Percentiles rank a stretch among this genome's conserved stretches.
Evolutionary conservation across 2,888 invertebrate genomes (phyloP).

Genomic region (Ennomos quercinarius): DNA sequence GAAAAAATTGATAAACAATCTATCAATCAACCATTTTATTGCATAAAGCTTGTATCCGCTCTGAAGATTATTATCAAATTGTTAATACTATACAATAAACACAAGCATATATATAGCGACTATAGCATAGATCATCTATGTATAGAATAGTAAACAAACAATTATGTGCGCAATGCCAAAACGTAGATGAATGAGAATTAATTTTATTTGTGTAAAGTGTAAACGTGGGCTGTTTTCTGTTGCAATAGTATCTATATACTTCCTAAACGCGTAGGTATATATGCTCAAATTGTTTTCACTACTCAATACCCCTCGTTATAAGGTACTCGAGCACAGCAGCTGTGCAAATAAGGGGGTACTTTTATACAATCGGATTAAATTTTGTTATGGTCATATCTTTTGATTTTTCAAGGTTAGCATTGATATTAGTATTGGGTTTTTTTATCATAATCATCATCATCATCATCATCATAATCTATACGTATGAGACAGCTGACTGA

Average conservation of each 20-base stretch:
- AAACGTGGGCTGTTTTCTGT: slow-evolving; percentile 44
- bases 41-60: slow-evolving; percentile 12
- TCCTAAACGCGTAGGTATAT: slow-evolving; percentile 38
- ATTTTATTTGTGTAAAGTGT: slow-evolving; percentile 43
- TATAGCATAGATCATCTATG: not conserved
- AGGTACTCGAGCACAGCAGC: slow-evolving; percentile 58
- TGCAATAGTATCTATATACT: slow-evolving; percentile 39
- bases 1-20: too few relatives aligned
- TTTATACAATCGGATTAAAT: slow-evolving; percentile 65
- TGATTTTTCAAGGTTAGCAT: slow-evolving; percentile 39
- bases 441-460: not conserved
- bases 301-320: slow-evolving; percentile 29
- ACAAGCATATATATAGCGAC: slow-evolving; percentile 26
- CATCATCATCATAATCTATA: too few relatives aligned
- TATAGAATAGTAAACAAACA: slow-evolving; percentile 16
- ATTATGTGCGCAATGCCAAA: slow-evolving; percentile 35
- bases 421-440: not conserved
- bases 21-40: too few relatives aligned
- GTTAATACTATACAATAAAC: slow-evolving; percentile 27
- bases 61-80: slow-evolving; percentile 1
- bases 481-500: too few relatives aligned
- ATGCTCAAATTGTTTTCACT: not conserved
- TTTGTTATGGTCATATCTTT: slow-evolving; percentile 53
- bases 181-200: slow-evolving; percentile 59
- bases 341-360: slow-evolving; percentile 57